Base-by-base conservation (phyloP, 2,113 vertebrate species). In the Phyllostomus hastatus region DNA sequence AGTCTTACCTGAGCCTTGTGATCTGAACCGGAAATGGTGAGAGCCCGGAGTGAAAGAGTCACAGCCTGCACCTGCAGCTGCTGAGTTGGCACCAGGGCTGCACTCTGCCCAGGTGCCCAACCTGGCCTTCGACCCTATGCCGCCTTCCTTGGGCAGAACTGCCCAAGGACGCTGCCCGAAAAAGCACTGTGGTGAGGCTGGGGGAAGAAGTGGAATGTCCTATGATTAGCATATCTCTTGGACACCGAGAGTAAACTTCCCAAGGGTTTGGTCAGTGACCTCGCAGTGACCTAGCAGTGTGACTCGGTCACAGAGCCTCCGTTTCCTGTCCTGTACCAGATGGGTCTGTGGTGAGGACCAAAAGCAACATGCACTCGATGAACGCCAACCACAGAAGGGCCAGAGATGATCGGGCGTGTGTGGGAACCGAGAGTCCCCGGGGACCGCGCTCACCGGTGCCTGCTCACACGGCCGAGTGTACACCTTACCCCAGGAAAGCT, bases 41-140 rank as follows among this genome's bases (percentile, higher is more conserved):
- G 64, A 46, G 54, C 35, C 9, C 59, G 26, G 4, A 41, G 90
- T 92, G 97, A 88, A 96, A 95, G 72, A 96, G 88, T 88, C 81
- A 79, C 76, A 85, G 19, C 4, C 54, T 73, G 57, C 16, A 11
- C 61, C 54, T 2, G 31, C 81, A 38, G 22, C 75, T 33, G 69
- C 16, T 28, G 43, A 22, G 20, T 24, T 26, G 69, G 75, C 26
- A 3, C 7, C 1, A 5, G 33, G 31, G n/a, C 61, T 22, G 5
- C 5, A 11, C 24, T n/a, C 75, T 81, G 75, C 80, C 73, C 48
- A 22, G 64, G 8, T 0, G 15, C 82, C 95, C 79, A 11, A 26
- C n/a, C 75, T 70, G 16, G 31, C 57, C 75, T 80, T 86, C 35
- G 26, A 15, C 52, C 41, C 28, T 8, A 0, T 10, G n/a, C 35